Conservation (phyloP, 2,888 invertebrate genomes). For the Drosophila algonquin region DNA sequence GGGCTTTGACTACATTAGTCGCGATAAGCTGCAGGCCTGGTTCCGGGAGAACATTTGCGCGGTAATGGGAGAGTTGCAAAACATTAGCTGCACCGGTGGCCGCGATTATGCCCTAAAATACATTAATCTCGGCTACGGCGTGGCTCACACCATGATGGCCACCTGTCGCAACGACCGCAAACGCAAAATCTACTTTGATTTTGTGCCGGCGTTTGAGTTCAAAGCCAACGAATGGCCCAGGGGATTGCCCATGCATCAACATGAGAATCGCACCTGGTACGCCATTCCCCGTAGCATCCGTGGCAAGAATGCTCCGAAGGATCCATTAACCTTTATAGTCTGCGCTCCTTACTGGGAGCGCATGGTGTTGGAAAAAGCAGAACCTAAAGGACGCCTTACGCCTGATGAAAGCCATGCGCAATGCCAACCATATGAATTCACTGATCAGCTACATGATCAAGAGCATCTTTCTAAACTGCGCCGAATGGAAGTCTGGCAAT, state of each 20-base stretch:
- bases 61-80: slow-evolving; percentile 35
- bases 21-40: slow-evolving; percentile 67
- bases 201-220: slow-evolving; percentile 72
- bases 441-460: slow-evolving; percentile 72
- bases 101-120: slow-evolving; percentile 48
- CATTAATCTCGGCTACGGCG: slow-evolving; percentile 41
- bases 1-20: slow-evolving; percentile 42
- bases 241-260: not conserved
- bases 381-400: slow-evolving; percentile 69
- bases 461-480: slow-evolving; percentile 53
- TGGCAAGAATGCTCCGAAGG: slow-evolving; percentile 1
- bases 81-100: slow-evolving; percentile 16
- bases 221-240: slow-evolving; percentile 37
- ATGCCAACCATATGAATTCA: slow-evolving; percentile 47
- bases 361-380: slow-evolving; percentile 43
- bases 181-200: slow-evolving; percentile 65
- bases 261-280: slow-evolving; percentile 52
- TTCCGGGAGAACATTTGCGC: slow-evolving; percentile 45
- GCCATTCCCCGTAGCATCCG: slow-evolving; percentile 62
- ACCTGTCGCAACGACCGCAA: slow-evolving; percentile 10
- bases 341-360: slow-evolving; percentile 67
- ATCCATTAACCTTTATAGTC: slow-evolving; percentile 51
- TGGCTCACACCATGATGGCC: slow-evolving; percentile 73
- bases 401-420: slow-evolving; percentile 66
- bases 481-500: not conserved